Base-by-base conservation (phyloP, 2,797 vertebrate species). In the Rhabdophis nuchalis region DNA sequence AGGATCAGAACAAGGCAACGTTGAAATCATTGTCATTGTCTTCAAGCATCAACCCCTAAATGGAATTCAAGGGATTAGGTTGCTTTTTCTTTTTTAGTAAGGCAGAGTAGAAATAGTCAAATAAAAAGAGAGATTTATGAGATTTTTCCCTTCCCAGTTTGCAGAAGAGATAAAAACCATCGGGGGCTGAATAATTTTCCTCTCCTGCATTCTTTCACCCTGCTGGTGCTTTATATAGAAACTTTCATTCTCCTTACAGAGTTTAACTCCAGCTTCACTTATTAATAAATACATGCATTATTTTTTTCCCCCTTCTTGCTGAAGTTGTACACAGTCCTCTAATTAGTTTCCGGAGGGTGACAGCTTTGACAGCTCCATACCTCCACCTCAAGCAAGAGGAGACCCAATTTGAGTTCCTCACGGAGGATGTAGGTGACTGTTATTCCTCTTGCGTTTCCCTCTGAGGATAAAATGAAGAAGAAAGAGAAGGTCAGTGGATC, bases 281-380 rank as follows among this genome's bases (percentile, higher is more conserved):
- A 82, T 82, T 82, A 82, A 82, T 82, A 82, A 82, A 82, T 82
- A 46, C 57, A 18, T 89, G 50, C 29, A 46, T 27, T 64, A 86
- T 32, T 94, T 90, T 50, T 32, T 94, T 90, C 41, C 41, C 32
- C 93, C 57, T 60, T 86, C 56, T 89, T 92, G 41, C 87, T 89
- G 82, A 52, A 60, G 94, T 92, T 86, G 93, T 25, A 16, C 89
- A 29, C 29, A 8, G 54, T 50, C 8, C 52, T 82, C 57, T 93
- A 90, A 93, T 90, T 92, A 94, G 91, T 77, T 90, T 64, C 93
- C 87, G 85, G 36, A 41, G 29, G 0, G 92, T 93, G 87, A 92
- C 56, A 89, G 88, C 54, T 95, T 91, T 90, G 93, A 94, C 93
- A 89, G 87, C 82, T 41, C 46, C 87, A n/a, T 92, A 82, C 12